These are phyloP conservation scores for Nemopilema nomurai DNA, from an alignment of 30 jellyfish, hydroid and myxozoan species.

Conservation along the genomic window DNA sequence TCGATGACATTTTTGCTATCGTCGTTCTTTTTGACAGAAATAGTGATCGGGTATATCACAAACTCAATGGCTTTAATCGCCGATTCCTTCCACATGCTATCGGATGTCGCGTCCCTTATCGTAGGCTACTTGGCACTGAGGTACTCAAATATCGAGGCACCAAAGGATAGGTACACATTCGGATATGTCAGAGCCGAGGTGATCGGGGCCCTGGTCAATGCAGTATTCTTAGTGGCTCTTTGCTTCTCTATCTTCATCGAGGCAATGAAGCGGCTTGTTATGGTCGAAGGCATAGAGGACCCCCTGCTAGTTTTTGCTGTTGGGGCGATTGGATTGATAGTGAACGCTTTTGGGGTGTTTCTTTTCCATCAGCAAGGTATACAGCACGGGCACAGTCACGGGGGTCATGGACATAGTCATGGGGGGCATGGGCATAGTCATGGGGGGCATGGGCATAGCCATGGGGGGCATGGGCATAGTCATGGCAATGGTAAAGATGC, in stretches of 20 bases:
- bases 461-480: slow-evolving; percentile 38
- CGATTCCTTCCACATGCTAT: slow-evolving; percentile 95
- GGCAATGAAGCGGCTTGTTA: slow-evolving; percentile 83
- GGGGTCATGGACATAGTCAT: slow-evolving; percentile 83
- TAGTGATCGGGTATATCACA: slow-evolving; percentile 92
- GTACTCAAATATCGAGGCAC: slow-evolving; percentile 70
- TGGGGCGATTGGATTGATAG: slow-evolving; percentile 96
- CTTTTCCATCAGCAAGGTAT: slow-evolving; percentile 96
- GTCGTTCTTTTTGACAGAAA: slow-evolving; percentile 84
- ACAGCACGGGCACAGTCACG: slow-evolving; percentile 93
- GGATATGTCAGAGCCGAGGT: slow-evolving; percentile 98
- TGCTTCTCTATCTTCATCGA: slow-evolving; percentile 90
- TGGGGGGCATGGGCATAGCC: slow-evolving; percentile 65
- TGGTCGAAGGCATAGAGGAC: slow-evolving; percentile 86
- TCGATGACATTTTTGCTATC: slow-evolving; percentile 87
- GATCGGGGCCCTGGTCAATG: slow-evolving; percentile 96
- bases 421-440: slow-evolving; percentile 81
- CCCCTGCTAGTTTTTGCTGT: slow-evolving; percentile 86
- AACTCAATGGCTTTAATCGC: slow-evolving; percentile 99
- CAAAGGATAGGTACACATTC: slow-evolving; percentile 81
- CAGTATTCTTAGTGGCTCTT: slow-evolving; percentile 96
- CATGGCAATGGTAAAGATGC: neutral
- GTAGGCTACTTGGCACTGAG: slow-evolving; percentile 92
- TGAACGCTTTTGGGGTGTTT: slow-evolving; percentile 92
- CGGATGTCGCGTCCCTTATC: slow-evolving; percentile 93